phyloP scores from a whole-genome alignment of 2,888 invertebrate species.

The Spilosoma lubricipeda region DNA sequence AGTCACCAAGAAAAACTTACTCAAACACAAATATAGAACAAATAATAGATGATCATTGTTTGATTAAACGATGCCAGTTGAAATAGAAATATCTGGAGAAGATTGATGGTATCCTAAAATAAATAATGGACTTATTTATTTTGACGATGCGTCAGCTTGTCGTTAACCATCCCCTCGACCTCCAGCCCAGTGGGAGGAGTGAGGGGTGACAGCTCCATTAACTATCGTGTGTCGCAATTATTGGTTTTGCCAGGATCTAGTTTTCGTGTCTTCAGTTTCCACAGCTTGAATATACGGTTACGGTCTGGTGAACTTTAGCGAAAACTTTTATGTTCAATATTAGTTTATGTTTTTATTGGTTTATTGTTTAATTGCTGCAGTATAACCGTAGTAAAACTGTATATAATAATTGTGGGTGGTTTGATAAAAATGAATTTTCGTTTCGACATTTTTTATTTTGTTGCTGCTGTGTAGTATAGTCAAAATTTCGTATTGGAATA shows the following conservation, averaged over 20 bases:
- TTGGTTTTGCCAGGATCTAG: slow-evolving; percentile 2
- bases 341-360: background rate
- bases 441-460: background rate
- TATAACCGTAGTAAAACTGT: background rate
- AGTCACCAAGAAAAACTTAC: background rate
- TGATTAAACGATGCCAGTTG: slow-evolving; percentile 20
- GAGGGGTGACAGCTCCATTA: slow-evolving; percentile 31
- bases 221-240: slow-evolving; percentile 21
- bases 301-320: background rate
- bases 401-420: background rate
- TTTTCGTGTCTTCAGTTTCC: slow-evolving; percentile 2
- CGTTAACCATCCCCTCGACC: slow-evolving; percentile 2
- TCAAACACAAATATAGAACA: background rate
- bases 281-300: background rate
- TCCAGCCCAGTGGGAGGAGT: background rate
- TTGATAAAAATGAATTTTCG: background rate
- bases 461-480: no score
- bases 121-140: slow-evolving; percentile 47
- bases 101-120: slow-evolving; percentile 38
- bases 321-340: background rate
- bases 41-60: slow-evolving; percentile 15
- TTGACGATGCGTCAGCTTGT: slow-evolving; percentile 39
- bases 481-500: background rate
- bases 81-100: slow-evolving; percentile 26
- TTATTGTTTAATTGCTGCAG: background rate